Base-by-base conservation (phyloP, 2,888 invertebrate genomes). In the Chrysolina oricalcia region DNA sequence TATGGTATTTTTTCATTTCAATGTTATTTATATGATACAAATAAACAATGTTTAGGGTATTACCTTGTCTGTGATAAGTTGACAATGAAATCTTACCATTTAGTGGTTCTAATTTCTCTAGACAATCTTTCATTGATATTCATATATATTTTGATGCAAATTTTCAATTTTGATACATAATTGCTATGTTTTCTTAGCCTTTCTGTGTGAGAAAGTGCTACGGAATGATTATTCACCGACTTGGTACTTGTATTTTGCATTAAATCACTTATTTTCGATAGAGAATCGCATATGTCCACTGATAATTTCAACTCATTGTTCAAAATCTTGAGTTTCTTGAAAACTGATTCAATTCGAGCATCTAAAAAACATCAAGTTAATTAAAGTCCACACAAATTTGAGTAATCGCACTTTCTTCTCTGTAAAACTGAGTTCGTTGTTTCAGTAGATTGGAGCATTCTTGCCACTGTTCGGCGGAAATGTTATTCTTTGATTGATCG, bases 401-500 rank as follows among this genome's bases (percentile, higher is more conserved):
- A n/a, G 13, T 10, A 62, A 65, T 69, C 72, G 77, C 82, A 85
- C 85, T 83, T 80, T 84, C 81, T 78, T 83, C 82, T 68, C 76
- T 81, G 65, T 83, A 83, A 46, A 80, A 80, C 50, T 81, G 75
- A 13, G 77, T 67, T 72, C 82, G 77, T 74, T 83, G 75, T 59
- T 80, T 79, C 17, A 83, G 68, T 23, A 76, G 74, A 71, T 68
- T 53, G 11, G 78, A 73, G 67, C 78, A 77, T 72, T 82, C 81
- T 73, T 80, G 79, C 68, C 68, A 68, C 21, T 68, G 68, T 53
- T 68, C 68, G 4, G 53, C 27, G 0, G 68, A 35, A 40, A 68
- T 68, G 5, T 53, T 68, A 56, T 68, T 35, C 56, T 68, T 68
- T 17, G 40, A 1, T 99, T 21, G 19, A 15, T 68, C 68, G n/a